Percentiles rank a stretch among this genome's conserved stretches.
Evolutionary conservation across 2,113 vertebrate genomes (phyloP).

Genomic region (Erinaceus europaeus): DNA sequence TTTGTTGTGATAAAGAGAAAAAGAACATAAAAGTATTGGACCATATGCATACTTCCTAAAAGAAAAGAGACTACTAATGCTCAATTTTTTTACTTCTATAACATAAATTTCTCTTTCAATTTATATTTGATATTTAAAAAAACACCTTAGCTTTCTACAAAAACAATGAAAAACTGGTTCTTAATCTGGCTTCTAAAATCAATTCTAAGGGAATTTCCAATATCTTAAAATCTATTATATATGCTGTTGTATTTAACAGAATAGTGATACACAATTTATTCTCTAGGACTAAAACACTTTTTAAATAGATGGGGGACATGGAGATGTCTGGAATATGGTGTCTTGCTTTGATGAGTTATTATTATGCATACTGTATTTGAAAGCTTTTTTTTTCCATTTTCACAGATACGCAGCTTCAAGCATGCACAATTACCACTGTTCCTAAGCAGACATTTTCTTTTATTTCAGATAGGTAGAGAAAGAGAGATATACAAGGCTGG

Average conservation of each 20-base stretch:
- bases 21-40: neutral
- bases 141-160: neutral
- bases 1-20: constrained; percentile 31
- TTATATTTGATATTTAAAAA: constrained; percentile 11
- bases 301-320: neutral
- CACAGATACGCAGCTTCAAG: too few relatives aligned
- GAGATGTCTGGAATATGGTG: neutral
- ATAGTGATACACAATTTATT: neutral
- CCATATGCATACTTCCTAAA: neutral
- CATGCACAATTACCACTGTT: too few relatives aligned
- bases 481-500: too few relatives aligned
- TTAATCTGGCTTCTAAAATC: constrained; percentile 25
- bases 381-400: too few relatives aligned
- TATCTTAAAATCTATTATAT: neutral
- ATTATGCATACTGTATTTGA: too few relatives aligned
- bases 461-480: too few relatives aligned
- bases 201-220: constrained; percentile 13
- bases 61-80: constrained; percentile 30
- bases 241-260: neutral
- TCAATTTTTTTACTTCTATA: neutral
- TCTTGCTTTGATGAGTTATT: neutral
- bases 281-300: neutral
- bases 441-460: too few relatives aligned
- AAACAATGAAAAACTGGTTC: neutral
- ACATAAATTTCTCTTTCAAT: neutral